Base-by-base conservation (phyloP, 2,113 vertebrate species). In the Chaetops frenatus region DNA sequence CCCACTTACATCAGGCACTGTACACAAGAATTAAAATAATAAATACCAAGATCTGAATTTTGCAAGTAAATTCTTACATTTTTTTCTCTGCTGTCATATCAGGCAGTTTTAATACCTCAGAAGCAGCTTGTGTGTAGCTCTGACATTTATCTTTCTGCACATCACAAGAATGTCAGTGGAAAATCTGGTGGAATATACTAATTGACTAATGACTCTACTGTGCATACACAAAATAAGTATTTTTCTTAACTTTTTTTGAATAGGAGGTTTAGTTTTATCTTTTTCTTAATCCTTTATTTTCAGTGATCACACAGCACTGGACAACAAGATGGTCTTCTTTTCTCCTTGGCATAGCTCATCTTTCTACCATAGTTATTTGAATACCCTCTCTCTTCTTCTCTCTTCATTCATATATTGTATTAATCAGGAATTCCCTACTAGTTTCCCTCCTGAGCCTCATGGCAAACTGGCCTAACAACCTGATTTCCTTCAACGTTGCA, bases 171-270 rank as follows among this genome's bases (percentile, higher is more conserved):
- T 44, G 74, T 54, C 44, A 85, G 38, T 18, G 56, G 73, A 48
- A 71, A 73, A 40, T 24, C 18, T 48, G 47, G 53, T 66, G 23
- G 42, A 47, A n/a, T 80, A 23, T 45, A 29, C 51, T 29, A 40
- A 74, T 36, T 54, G 25, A 17, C 29, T 35, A 50, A 29, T 48
- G 8, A 29, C 10, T 72, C 29, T 74, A 16, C 33, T 38, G 12
- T 33, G 66, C 7, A 13, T 20, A 36, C 2, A 4, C 31, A 81
- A 71, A 77, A 57, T 61, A 60, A 0, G 0, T 40, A 11, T 42
- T 70, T 65, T 48, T 54, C 5, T 70, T 71, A 60, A 25, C 14
- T 50, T 61, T 23, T 44, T 53, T 53, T 74, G 40, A 48, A 10
- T n/a, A 33, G 27, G 14, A 61, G 14, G 53, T n/a, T 36, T 44